phyloP scores from a whole-genome alignment of 92 coral and sea anemone genomes.

The Zoanthus solanderi region DNA sequence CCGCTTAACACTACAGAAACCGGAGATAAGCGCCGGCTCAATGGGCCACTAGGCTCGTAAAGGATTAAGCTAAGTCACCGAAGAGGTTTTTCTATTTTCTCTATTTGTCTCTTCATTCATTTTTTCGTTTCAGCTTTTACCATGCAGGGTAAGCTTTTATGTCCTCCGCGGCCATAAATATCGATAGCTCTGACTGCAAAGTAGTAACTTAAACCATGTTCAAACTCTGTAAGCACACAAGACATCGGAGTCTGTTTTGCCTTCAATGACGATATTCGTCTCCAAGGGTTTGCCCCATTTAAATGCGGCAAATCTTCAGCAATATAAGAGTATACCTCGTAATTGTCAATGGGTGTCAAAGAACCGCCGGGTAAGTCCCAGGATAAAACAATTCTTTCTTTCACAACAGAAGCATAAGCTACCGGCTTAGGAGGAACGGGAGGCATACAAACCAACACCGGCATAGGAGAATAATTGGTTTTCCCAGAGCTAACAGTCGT shows the following conservation, averaged over 20 bases:
- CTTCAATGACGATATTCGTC: background rate
- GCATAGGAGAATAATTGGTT: too few species aligned
- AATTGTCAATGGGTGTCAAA: conserved; percentile 1
- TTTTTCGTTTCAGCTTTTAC: background rate
- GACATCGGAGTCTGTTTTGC: conserved; percentile 2
- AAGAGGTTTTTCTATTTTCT: too few species aligned
- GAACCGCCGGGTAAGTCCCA: background rate
- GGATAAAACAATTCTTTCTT: conserved; percentile 5
- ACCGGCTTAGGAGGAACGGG: too few species aligned
- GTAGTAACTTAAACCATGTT: conserved; percentile 6
- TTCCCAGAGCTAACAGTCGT: too few species aligned
- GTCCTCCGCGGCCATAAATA: conserved; percentile 27
- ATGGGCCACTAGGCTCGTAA: too few species aligned
- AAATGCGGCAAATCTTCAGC: background rate
- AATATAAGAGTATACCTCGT: conserved; percentile 6
- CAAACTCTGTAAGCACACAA: conserved; percentile 28
- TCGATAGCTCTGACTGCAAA: conserved; percentile 35
- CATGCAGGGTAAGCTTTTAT: background rate
- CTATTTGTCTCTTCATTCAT: too few species aligned
- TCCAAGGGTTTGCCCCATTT: background rate
- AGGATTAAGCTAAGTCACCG: too few species aligned
- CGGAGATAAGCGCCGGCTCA: too few species aligned
- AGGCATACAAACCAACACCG: too few species aligned
- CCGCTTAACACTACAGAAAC: too few species aligned
- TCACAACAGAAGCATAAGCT: too few species aligned